These are phyloP conservation scores for Trichacis sp. DNA, from an alignment of 2,888 invertebrate species.

Conservation along the genomic window DNA sequence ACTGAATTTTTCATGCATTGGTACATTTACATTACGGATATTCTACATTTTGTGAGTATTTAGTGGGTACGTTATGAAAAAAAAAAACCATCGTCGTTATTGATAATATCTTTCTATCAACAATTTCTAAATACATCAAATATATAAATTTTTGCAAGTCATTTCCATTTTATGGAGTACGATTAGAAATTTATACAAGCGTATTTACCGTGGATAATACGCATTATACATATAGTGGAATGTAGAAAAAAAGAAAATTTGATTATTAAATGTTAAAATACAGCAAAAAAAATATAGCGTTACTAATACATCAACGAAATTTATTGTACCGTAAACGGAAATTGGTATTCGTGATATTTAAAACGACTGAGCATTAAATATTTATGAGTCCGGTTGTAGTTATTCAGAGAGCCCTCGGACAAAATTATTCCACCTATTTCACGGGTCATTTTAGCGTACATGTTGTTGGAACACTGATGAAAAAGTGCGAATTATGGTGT, in stretches of 20 bases:
- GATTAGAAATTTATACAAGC: conserved; percentile 8
- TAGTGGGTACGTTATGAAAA: too few relatives aligned
- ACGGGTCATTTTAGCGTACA: conserved; percentile 43
- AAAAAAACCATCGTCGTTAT: too few relatives aligned
- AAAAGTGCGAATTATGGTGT: too few relatives aligned
- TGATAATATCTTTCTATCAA: too few relatives aligned
- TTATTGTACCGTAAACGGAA: conserved; percentile 34
- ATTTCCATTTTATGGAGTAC: conserved; percentile 13
- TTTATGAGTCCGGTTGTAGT: conserved; percentile 54
- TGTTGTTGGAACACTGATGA: conserved; percentile 19
- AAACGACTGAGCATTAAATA: conserved; percentile 54
- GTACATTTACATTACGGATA: too few relatives aligned
- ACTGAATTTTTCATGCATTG: too few relatives aligned
- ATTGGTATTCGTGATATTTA: conserved; percentile 59
- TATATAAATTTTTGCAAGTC: too few relatives aligned
- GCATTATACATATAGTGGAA: conserved; percentile 21
- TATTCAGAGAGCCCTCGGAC: conserved; percentile 51
- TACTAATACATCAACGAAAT: conserved; percentile 1
- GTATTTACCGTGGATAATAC: conserved; percentile 25
- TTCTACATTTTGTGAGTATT: too few relatives aligned
- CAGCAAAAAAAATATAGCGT: conserved; percentile 24
- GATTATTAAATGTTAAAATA: conserved; percentile 37
- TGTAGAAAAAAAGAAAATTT: conserved; percentile 36
- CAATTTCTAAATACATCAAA: too few relatives aligned
- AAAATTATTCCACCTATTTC: conserved; percentile 52